These are phyloP conservation scores for Heliothis virescens DNA, from an alignment of 1,140 invertebrate species.

Conservation along the genomic window DNA sequence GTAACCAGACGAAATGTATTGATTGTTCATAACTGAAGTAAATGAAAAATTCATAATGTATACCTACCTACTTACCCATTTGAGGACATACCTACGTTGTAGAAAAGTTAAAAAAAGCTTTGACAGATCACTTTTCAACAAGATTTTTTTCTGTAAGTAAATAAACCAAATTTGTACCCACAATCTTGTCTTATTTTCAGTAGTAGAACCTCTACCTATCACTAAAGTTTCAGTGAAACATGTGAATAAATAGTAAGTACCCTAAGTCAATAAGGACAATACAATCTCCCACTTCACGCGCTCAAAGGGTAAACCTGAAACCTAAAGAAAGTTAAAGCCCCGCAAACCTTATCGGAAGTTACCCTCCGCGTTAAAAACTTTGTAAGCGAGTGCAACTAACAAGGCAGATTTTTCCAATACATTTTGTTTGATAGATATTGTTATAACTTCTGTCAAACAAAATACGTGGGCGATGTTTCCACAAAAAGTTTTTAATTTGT, in stretches of 20 bases:
- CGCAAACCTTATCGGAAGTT: conserved; percentile 24
- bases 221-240: too few species aligned
- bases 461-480: background rate
- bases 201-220: too few species aligned
- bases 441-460: conserved; percentile 26
- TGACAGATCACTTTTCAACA: too few species aligned
- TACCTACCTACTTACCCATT: too few species aligned
- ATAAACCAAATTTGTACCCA: too few species aligned
- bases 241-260: background rate
- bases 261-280: background rate
- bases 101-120: too few species aligned
- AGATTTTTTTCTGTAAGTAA: too few species aligned
- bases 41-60: too few species aligned
- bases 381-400: conserved; percentile 26
- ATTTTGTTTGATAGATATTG: conserved; percentile 28
- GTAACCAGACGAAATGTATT: too few species aligned
- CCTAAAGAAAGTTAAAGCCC: conserved; percentile 9
- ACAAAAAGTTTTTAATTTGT: conserved; percentile 18
- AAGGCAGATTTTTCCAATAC: conserved; percentile 13
- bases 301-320: conserved; percentile 21
- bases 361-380: background rate
- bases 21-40: too few species aligned
- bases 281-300: background rate
- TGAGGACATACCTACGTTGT: too few species aligned
- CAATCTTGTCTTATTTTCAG: too few species aligned